These are phyloP conservation scores for Pelodytes ibericus DNA, from an alignment of 2,797 vertebrate species.

Conservation along the genomic window DNA sequence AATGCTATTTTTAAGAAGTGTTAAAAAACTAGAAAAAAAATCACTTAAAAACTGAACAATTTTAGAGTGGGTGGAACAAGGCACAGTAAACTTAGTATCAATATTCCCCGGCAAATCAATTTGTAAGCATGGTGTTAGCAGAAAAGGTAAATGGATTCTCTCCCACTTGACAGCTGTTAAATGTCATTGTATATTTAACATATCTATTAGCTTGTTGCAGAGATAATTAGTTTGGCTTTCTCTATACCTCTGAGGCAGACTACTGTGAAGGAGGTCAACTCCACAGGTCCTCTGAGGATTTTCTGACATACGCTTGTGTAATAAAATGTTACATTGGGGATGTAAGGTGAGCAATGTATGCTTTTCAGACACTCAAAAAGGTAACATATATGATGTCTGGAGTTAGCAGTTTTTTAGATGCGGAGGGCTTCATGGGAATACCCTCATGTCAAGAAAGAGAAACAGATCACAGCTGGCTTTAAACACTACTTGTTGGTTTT, in stretches of 20 bases:
- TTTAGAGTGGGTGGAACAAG: constrained; percentile 41
- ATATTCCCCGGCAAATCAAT: constrained; percentile 36
- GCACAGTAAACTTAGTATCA: constrained; percentile 15
- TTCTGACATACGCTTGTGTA: background rate
- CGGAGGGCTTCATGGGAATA: too few relatives aligned
- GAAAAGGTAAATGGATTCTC: constrained; percentile 38
- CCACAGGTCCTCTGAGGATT: constrained; percentile 10
- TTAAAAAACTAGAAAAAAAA: too few relatives aligned
- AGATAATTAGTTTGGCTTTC: constrained; percentile 53
- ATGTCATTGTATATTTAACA: constrained; percentile 55
- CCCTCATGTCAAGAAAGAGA: too few relatives aligned
- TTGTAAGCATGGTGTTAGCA: constrained; percentile 34
- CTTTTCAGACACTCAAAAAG: background rate
- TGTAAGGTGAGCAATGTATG: background rate
- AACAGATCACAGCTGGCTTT: too few relatives aligned
- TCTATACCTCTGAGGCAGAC: constrained; percentile 31
- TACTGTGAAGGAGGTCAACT: constrained; percentile 45
- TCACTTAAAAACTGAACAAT: constrained; percentile 18
- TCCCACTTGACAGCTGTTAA: constrained; percentile 55
- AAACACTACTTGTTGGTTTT: too few relatives aligned
- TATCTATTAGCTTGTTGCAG: constrained; percentile 46
- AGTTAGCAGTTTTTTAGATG: too few relatives aligned
- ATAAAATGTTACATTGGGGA: background rate
- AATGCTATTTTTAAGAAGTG: constrained; percentile 6
- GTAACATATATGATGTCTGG: background rate